These are phyloP conservation scores for Barnardius zonarius DNA, from an alignment of 2,113 vertebrate species.

Conservation along the genomic window DNA sequence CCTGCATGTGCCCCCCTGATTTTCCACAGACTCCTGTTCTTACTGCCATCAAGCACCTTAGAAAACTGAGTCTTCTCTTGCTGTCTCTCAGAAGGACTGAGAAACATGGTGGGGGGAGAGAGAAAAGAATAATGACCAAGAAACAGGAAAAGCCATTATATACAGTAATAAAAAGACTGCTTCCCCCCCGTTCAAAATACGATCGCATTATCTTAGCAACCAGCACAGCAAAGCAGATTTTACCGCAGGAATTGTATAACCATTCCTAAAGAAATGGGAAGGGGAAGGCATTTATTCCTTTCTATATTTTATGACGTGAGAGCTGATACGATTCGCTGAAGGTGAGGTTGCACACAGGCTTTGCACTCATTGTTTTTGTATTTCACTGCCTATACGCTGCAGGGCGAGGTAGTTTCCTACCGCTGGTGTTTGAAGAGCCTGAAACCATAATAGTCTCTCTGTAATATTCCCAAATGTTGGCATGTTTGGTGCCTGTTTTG, in stretches of 20 bases:
- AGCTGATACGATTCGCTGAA: constrained; percentile 39
- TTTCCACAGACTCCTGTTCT: neutral
- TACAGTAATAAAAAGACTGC: constrained; percentile 45
- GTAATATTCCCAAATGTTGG: constrained; percentile 32
- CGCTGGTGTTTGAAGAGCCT: constrained; percentile 14
- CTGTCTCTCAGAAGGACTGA: neutral
- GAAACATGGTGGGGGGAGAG: neutral
- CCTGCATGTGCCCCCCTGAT: neutral
- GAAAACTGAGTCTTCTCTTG: neutral
- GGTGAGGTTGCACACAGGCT: neutral
- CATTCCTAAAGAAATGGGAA: constrained; percentile 56
- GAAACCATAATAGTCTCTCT: constrained; percentile 10
- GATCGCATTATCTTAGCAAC: constrained; percentile 57
- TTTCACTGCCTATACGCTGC: neutral
- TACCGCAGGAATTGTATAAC: constrained; percentile 54
- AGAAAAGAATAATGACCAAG: neutral
- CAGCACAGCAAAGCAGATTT: constrained; percentile 44
- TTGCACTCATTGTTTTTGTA: constrained; percentile 18
- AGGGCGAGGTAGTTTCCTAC: constrained; percentile 45
- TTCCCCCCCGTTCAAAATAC: constrained; percentile 52
- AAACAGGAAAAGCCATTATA: constrained; percentile 69
- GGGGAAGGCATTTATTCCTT: constrained; percentile 57
- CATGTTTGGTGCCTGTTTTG: constrained; percentile 57
- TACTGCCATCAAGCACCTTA: neutral
- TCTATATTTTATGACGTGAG: constrained; percentile 63